Conservation (phyloP, 1,140 invertebrate species). For the Pseudomyrmex sp. region DNA sequence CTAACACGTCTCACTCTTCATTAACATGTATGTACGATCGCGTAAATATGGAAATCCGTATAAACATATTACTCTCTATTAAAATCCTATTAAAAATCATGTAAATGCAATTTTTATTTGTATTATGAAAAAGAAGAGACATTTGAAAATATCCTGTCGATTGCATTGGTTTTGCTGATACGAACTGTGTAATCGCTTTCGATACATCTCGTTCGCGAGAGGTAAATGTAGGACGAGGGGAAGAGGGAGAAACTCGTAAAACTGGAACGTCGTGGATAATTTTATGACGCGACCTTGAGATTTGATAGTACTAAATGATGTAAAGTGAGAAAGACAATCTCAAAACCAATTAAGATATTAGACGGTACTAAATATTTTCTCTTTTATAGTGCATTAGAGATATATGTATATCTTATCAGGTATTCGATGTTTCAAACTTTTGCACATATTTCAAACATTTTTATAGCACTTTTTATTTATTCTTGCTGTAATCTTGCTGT, state of each 20-base stretch:
- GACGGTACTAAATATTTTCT: background rate
- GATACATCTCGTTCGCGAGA: background rate
- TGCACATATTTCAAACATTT: background rate
- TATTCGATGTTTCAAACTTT: background rate
- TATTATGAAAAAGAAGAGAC: background rate
- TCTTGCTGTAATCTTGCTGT: too few relatives aligned
- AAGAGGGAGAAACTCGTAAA: slow-evolving; percentile 34
- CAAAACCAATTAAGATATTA: background rate
- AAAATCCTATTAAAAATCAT: background rate
- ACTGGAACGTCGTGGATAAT: slow-evolving; percentile 48
- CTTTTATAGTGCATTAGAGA: background rate
- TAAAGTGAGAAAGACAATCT: slow-evolving; percentile 16
- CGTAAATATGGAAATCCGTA: background rate
- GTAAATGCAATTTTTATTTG: background rate
- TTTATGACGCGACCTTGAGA: slow-evolving; percentile 50
- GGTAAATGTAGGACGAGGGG: background rate
- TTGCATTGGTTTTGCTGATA: background rate
- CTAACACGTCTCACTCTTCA: background rate
- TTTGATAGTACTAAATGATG: slow-evolving; percentile 1
- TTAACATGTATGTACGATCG: background rate
- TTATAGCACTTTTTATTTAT: background rate
- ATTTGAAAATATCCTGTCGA: background rate
- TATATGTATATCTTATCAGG: background rate
- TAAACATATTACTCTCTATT: background rate
- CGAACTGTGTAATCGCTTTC: slow-evolving; percentile 8